Evolutionary conservation across 2,888 invertebrate genomes (phyloP).

Genomic region (Trissolcus japonicus): DNA sequence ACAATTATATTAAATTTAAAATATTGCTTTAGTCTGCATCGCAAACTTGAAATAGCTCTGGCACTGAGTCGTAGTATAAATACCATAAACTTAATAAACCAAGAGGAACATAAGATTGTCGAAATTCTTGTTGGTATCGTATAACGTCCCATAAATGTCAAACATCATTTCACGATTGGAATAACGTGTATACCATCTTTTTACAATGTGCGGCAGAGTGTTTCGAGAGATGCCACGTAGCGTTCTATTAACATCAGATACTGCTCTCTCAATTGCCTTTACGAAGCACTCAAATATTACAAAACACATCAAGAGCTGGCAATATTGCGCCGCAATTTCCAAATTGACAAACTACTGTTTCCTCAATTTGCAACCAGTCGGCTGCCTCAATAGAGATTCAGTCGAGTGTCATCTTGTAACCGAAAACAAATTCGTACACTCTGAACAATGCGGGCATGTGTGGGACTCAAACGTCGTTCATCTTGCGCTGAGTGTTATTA

Average conservation of each 20-base stretch:
- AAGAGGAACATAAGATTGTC: conserved; percentile 5
- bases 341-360: no score
- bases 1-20: no score
- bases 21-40: no score
- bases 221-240: conserved; percentile 11
- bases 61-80: no score
- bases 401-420: conserved; percentile 9
- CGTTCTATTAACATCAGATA: conserved; percentile 13
- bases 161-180: conserved; percentile 6
- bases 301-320: no score
- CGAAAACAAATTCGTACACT: conserved; percentile 27
- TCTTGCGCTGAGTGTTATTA: conserved; percentile 47
- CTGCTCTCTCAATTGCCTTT: no score
- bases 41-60: no score
- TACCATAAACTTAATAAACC: no score
- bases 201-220: conserved; percentile 22
- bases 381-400: not conserved
- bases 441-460: conserved; percentile 13
- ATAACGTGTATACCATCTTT: no score
- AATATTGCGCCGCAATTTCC: no score
- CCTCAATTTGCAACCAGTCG: not conserved
- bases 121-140: conserved; percentile 11
- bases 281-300: no score
- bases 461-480: conserved; percentile 11
- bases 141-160: conserved; percentile 22